These are phyloP conservation scores for Meleagris gallopavo DNA, from an alignment of 2,113 vertebrate species.

Conservation along the genomic window DNA sequence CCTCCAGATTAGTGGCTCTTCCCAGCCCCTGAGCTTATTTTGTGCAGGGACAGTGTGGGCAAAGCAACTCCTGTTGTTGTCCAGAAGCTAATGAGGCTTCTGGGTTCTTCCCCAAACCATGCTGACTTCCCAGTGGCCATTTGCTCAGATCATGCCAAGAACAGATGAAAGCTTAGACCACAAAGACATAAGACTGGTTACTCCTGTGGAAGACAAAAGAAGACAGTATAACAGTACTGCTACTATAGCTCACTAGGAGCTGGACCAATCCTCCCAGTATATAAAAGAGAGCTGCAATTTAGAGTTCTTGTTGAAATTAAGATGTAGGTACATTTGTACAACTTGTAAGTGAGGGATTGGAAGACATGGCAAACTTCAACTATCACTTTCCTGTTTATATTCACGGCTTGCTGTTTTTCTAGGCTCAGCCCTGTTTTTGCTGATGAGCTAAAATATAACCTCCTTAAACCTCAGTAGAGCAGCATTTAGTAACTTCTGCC, in stretches of 20 bases:
- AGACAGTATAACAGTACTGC: background rate
- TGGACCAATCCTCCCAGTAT: background rate
- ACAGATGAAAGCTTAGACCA: background rate
- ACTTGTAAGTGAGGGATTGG: background rate
- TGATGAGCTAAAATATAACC: slow-evolving; percentile 62
- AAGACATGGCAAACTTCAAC: slow-evolving; percentile 13
- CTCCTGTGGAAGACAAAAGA: background rate
- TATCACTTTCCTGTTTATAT: slow-evolving; percentile 53
- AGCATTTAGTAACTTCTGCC: slow-evolving; percentile 32
- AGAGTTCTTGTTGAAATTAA: background rate
- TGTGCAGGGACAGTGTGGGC: background rate
- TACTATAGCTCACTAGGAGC: background rate
- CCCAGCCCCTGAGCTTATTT: background rate
- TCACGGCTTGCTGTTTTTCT: slow-evolving; percentile 50
- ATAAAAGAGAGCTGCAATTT: background rate
- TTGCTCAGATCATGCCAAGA: background rate
- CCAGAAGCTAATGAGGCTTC: background rate
- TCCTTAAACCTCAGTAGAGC: slow-evolving; percentile 38
- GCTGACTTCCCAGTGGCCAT: background rate
- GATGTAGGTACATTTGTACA: background rate
- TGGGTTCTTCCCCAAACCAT: background rate
- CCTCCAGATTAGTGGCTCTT: background rate
- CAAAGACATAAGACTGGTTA: background rate
- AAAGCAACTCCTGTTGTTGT: rapidly evolving
- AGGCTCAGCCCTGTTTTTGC: slow-evolving; percentile 51